Evolutionary conservation across 2,113 vertebrate species (phyloP).

Genomic region (Phylloscopus trochilus): DNA sequence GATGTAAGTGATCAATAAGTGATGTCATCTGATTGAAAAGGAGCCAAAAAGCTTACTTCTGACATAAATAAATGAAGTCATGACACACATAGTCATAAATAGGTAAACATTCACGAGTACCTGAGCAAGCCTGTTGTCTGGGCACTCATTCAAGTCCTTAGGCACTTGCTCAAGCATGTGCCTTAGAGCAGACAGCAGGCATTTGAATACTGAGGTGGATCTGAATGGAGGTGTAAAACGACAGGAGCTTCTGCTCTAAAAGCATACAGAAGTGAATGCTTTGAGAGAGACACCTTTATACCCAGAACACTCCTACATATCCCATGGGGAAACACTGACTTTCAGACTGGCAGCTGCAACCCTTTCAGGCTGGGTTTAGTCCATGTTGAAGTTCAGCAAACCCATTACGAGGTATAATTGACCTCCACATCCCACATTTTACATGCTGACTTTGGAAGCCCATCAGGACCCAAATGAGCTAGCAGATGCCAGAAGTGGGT

Average conservation of each 20-base stretch:
- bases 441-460: background rate
- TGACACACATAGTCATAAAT: background rate
- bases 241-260: background rate
- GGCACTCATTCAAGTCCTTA: background rate
- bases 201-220: background rate
- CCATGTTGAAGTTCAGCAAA: background rate
- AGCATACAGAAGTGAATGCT: background rate
- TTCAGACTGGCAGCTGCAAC: background rate
- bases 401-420: background rate
- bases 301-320: fast-evolving
- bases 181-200: fast-evolving
- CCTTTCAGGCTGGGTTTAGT: background rate
- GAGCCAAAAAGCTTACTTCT: background rate
- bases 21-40: background rate
- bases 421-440: background rate
- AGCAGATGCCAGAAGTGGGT: background rate
- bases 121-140: background rate
- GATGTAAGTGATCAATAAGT: background rate
- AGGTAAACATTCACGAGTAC: background rate
- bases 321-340: background rate
- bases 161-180: background rate
- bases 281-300: fast-evolving
- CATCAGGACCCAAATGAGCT: background rate
- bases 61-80: background rate
- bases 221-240: background rate